These are phyloP conservation scores for Balanococcus diminutus DNA, from an alignment of 2,888 invertebrate species.

Conservation along the genomic window DNA sequence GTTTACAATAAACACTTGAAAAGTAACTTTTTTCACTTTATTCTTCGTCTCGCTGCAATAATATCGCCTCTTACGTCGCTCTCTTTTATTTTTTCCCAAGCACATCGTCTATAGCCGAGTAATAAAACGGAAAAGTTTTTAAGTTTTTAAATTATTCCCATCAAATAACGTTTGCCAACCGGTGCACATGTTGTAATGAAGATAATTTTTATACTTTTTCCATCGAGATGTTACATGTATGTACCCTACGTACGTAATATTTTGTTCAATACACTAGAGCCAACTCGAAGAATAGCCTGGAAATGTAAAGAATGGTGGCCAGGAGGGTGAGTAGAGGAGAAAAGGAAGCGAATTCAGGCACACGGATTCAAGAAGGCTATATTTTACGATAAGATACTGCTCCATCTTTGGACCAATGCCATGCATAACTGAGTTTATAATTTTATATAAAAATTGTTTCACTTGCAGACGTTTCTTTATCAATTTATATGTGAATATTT, in stretches of 20 bases:
- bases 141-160: neutral
- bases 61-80: neutral
- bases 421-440: conserved; percentile 17
- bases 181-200: neutral
- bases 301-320: too few relatives aligned
- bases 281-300: neutral
- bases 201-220: neutral
- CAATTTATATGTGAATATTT: conserved; percentile 3
- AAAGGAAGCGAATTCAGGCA: neutral
- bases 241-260: neutral
- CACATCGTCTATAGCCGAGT: too few relatives aligned
- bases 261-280: neutral
- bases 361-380: neutral
- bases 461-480: conserved; percentile 22
- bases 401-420: conserved; percentile 2
- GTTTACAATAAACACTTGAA: neutral
- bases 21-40: conserved; percentile 12
- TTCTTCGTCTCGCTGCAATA: neutral
- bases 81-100: neutral
- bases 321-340: neutral
- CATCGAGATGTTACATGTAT: neutral
- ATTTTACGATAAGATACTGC: conserved; percentile 2
- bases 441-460: conserved; percentile 22
- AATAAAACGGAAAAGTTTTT: neutral
- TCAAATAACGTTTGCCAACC: neutral